A percentile compares a stretch with the other conserved stretches of the same genome.
Evolutionary conservation across 2,888 invertebrate genomes (phyloP).

Genomic region (Cephus nigrinus): DNA sequence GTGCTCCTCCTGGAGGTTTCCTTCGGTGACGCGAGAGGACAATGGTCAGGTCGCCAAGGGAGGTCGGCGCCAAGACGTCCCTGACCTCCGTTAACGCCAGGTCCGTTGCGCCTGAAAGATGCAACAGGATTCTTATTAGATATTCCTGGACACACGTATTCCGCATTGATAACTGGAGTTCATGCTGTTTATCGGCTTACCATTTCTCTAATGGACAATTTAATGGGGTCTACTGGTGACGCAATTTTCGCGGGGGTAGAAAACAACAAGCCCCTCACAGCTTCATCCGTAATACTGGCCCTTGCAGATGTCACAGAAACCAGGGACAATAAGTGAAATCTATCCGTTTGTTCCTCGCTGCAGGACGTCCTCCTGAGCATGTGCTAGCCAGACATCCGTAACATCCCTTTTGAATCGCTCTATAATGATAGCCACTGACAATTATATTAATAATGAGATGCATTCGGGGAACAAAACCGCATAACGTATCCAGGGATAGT

Average conservation of each 20-base stretch:
- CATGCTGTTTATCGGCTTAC: not conserved
- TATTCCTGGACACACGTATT: not conserved
- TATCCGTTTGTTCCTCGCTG: constrained; percentile 42
- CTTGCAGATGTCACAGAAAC: constrained; percentile 44
- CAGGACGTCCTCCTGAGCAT: constrained; percentile 37
- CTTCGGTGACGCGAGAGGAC: not conserved
- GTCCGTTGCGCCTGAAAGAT: not conserved
- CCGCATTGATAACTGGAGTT: not conserved
- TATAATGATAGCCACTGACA: not conserved
- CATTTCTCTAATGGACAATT: not conserved
- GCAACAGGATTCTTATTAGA: not conserved
- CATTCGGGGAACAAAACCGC: not conserved
- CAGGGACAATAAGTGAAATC: constrained; percentile 41
- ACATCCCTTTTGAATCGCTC: constrained; percentile 19
- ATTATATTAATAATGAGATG: not conserved
- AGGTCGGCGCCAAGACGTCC: constrained; percentile 38
- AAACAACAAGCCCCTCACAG: not conserved
- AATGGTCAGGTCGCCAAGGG: constrained; percentile 18
- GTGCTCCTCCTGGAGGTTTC: constrained; percentile 13
- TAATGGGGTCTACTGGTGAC: not conserved
- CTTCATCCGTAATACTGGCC: not conserved
- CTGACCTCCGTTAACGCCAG: not conserved
- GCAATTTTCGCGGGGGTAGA: not conserved
- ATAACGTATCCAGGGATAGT: not conserved
- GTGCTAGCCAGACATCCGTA: constrained; percentile 28